phyloP scores from a whole-genome alignment of 2,797 vertebrate species.

The Buceros bicornis region DNA sequence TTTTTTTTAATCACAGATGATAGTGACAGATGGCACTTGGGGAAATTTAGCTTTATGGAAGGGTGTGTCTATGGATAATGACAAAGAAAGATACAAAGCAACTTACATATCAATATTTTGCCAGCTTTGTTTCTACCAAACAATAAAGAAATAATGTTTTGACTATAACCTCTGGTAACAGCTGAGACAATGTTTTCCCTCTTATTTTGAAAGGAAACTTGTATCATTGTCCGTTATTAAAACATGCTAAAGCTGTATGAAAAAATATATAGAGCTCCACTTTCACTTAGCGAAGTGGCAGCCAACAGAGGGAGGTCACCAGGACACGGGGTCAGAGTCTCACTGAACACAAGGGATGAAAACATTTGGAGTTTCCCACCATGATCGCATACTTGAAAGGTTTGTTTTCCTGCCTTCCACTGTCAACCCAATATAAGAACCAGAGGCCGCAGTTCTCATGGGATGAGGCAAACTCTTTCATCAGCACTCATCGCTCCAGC shows the following conservation, averaged over 20 bases:
- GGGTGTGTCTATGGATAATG: conserved; percentile 45
- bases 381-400: neutral
- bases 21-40: conserved; percentile 59
- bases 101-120: conserved; percentile 66
- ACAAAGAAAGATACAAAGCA: conserved; percentile 46
- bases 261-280: neutral
- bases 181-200: conserved; percentile 31
- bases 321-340: neutral
- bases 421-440: neutral
- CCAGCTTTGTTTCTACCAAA: conserved; percentile 55
- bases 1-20: conserved; percentile 25
- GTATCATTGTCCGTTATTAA: conserved; percentile 12
- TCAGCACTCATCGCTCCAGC: neutral
- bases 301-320: neutral
- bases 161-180: conserved; percentile 53
- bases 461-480: neutral
- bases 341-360: neutral
- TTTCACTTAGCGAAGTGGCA: neutral
- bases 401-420: neutral
- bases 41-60: conserved; percentile 38
- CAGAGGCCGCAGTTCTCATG: neutral
- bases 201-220: conserved; percentile 3
- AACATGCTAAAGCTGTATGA: neutral
- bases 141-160: conserved; percentile 58
- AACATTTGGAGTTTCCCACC: neutral